Base-by-base conservation (phyloP, 1,140 invertebrate species). In the Neodiprion virginianus region DNA sequence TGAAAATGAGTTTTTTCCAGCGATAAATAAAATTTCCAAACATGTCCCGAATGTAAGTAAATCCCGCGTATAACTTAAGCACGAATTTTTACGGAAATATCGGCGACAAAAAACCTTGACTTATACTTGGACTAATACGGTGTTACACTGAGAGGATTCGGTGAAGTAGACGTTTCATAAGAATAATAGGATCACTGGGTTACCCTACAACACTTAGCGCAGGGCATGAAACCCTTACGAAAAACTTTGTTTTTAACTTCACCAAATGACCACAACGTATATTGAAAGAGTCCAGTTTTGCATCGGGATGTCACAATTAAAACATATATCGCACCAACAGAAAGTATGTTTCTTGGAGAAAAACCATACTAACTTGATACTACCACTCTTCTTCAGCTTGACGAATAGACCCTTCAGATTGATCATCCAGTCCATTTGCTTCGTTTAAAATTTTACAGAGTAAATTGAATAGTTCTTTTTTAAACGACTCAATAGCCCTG, bases 401-500 rank as follows among this genome's bases (percentile, higher is more conserved):
- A 28, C 8, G 69, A 40, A 28, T 53, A 12, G n/a, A 21, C 48
- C 28, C n/a, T 21, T 75, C 67, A 4, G 68, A 53, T 14, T 65
- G 12, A 67, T 76, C 76, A 14, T 74, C 78, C 8, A 49, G n/a
- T 48, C 11, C 49, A 1, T 74, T 47, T 40, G 76, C 71, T 50
- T 77, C 72, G 70, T 23, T 79, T 48, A 82, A 73, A 67, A 82
- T 75, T 72, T 74, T 71, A 10, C 70, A 78, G 14, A 86, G 66
- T 40, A 81, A 71, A 3, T 77, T 48, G 1, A 84, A 67, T 77
- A 84, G 81, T 75, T 78, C 66, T 0, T 28, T 47, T 78, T 80
- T 84, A 50, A 77, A 81, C 11, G 1, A 12, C 8, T 78, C 66
- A 7, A 84, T 76, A 76, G 74, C 69, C 65, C 67, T 66, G 4